Conservation (phyloP, 1,140 invertebrate genomes). For the Drosophila novamexicana region DNA sequence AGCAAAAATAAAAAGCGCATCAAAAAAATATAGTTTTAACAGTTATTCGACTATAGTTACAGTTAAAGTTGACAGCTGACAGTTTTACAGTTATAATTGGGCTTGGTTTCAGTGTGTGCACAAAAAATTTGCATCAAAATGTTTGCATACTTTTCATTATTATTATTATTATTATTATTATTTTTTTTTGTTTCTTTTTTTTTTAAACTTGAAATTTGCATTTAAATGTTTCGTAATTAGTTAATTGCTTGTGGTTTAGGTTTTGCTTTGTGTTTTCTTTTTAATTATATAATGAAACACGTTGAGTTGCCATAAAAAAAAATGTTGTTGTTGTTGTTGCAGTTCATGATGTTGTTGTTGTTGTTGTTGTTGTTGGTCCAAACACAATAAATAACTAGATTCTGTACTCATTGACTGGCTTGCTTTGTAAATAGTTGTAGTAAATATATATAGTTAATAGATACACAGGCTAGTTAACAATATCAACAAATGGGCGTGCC, state of each 20-base stretch:
- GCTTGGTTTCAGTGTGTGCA: conserved; percentile 45
- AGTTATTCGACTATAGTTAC: conserved; percentile 51
- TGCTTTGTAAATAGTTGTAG: conserved; percentile 53
- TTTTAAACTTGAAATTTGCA: conserved; percentile 15
- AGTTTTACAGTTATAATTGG: conserved; percentile 30
- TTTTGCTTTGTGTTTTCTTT: conserved; percentile 36
- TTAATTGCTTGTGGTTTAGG: conserved; percentile 28
- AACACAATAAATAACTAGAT: conserved; percentile 34
- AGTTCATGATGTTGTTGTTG: conserved; percentile 17
- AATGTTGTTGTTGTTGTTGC: conserved; percentile 24
- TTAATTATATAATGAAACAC: conserved; percentile 57
- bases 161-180: neutral
- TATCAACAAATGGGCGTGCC: conserved; percentile 61
- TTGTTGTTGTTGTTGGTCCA: conserved; percentile 34
- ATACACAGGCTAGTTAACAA: conserved; percentile 71
- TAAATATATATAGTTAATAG: conserved; percentile 49
- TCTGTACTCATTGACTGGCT: conserved; percentile 24
- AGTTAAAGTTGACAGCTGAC: conserved; percentile 22
- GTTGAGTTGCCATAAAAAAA: conserved; percentile 65
- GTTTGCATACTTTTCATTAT: conserved; percentile 1
- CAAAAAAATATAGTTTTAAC: conserved; percentile 59
- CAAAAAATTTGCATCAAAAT: conserved; percentile 42
- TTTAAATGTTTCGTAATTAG: conserved; percentile 24
- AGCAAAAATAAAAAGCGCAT: conserved; percentile 66
- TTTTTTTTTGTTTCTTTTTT: neutral